These are phyloP conservation scores for Oriolus oriolus DNA, from an alignment of 2,113 vertebrate species.

Conservation along the genomic window DNA sequence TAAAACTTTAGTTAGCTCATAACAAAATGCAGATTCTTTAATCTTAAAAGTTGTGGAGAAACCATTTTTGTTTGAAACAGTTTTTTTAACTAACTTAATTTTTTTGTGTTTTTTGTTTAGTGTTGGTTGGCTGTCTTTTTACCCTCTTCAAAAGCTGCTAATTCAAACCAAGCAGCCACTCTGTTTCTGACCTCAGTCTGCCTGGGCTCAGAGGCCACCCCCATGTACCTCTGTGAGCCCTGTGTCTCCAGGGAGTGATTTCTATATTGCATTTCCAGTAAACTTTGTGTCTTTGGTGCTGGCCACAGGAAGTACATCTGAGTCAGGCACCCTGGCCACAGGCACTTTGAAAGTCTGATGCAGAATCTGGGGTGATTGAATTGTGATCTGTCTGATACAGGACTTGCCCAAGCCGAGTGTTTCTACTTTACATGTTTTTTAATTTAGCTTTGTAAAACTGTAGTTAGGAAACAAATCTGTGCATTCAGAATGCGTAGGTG, in stretches of 20 bases:
- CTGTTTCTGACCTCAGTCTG: neutral
- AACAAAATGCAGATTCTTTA: neutral
- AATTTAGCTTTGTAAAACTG: neutral
- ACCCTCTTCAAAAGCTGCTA: neutral
- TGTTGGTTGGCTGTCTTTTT: neutral
- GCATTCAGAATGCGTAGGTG: neutral
- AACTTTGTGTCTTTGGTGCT: neutral
- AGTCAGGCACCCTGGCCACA: neutral
- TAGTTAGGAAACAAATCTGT: neutral
- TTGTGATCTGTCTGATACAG: neutral
- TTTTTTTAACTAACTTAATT: neutral
- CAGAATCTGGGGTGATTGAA: neutral
- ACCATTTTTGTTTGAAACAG: neutral
- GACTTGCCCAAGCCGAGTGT: neutral
- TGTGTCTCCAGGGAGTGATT: neutral
- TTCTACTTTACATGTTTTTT: neutral
- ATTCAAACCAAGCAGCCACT: neutral
- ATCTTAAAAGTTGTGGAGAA: neutral
- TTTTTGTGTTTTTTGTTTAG: neutral
- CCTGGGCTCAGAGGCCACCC: neutral
- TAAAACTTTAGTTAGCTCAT: neutral
- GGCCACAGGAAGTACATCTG: neutral
- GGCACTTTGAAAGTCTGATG: neutral
- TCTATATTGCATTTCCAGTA: neutral
- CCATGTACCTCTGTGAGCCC: neutral